Evolutionary conservation across 2,113 vertebrate species (phyloP).

Genomic region (Parus major): DNA sequence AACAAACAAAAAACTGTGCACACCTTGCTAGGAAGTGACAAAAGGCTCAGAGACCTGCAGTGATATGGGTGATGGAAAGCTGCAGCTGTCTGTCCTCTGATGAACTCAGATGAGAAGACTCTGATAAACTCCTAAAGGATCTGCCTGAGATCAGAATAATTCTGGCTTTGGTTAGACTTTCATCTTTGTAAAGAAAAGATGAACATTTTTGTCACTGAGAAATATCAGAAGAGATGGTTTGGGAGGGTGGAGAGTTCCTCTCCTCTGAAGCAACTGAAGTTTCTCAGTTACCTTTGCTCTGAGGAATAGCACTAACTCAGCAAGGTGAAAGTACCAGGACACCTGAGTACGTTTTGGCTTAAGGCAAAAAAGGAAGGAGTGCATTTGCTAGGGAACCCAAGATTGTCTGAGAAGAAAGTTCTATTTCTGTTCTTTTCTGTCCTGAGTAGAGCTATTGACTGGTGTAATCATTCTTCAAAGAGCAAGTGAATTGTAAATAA

Average conservation of each 20-base stretch:
- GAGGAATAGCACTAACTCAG: not conserved
- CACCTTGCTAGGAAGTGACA: not conserved
- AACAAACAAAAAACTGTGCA: not conserved
- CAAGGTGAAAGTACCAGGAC: not conserved
- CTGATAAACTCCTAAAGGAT: not conserved
- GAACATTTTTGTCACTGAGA: not conserved
- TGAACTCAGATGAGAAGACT: not conserved
- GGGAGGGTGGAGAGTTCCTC: not conserved
- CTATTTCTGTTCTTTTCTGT: not conserved
- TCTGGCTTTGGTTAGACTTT: not conserved
- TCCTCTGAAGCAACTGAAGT: not conserved
- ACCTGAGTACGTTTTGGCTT: not conserved
- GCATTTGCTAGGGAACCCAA: not conserved
- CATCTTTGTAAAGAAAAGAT: not conserved
- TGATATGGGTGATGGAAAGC: not conserved
- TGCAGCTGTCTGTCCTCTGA: not conserved
- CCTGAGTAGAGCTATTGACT: not conserved
- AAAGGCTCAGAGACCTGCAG: not conserved
- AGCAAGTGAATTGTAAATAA: not conserved
- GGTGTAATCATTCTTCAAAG: slow-evolving; percentile 1
- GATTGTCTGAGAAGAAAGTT: not conserved
- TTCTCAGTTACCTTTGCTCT: not conserved
- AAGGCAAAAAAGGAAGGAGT: not conserved
- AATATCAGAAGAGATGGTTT: not conserved
- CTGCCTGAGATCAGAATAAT: not conserved